Evolutionary conservation across 2,888 invertebrate genomes (phyloP), one percentile per base, ranked within the genome.

Genomic region (Bembecia ichneumoniformis): DNA sequence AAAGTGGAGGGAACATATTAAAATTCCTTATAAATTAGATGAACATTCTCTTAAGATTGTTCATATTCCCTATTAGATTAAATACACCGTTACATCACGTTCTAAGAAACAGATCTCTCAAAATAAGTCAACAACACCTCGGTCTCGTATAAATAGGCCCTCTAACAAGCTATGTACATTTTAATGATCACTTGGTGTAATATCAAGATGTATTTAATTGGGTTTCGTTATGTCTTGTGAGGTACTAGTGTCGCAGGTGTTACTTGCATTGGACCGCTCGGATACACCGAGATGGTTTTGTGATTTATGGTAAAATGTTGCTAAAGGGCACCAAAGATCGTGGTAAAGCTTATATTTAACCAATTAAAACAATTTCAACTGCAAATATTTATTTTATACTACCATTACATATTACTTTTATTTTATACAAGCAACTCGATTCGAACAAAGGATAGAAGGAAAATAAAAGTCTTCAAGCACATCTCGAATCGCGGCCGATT

Each of bases 161-260:
- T 55, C 62, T 77, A 75, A 77, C 78, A 73, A 76, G 73, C 59
- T 57, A 59, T 71, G 75, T 77, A 69, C 63, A 63, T 73, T 63
- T 71, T 80, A 82, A 81, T 82, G 82, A 83, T 81, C 77, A 59
- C 63, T 61, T 43, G 53, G 55, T 59, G 57, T 66, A 66, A 72
- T 76, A 86, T 87, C 87, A 71, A 82, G 87, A 87, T 87, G 79
- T 82, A 82, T 83, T 84, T 86, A 87, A 86, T 80, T 80, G 80
- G 80, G 63, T 73, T 77, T 77, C 74, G 77, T 74, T 76, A 72
- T 71, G 53, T 56, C 53, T 56, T 50, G 54, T 53, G 61, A 66
- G 66, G 66, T 64, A 63, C 55, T 54, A 66, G 64, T 63, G 60
- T 71, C 56, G 75, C 82, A 80, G 77, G 79, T 82, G 79, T 77